Conservation (phyloP, 2,888 invertebrate genomes). For the Thereva unica region DNA sequence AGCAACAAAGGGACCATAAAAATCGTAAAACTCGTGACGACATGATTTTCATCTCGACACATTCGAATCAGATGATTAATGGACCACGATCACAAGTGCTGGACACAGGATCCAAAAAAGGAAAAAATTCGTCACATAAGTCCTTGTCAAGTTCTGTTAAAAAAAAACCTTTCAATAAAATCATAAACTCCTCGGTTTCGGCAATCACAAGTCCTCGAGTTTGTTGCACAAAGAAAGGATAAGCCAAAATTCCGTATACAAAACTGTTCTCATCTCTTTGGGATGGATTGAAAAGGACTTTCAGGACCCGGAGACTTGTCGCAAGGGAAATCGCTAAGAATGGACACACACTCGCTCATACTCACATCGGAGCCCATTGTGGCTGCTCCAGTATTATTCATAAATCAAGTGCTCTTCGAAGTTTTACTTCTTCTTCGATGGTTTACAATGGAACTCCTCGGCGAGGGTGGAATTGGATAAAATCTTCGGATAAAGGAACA, state of each 20-base stretch:
- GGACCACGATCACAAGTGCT: conserved; percentile 13
- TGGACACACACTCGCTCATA: conserved; percentile 5
- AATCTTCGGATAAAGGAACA: conserved; percentile 21
- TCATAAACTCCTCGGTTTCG: conserved; percentile 19
- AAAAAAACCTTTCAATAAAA: conserved; percentile 29
- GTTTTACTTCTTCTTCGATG: conserved; percentile 15
- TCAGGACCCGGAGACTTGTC: conserved; percentile 5
- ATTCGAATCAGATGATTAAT: conserved; percentile 25
- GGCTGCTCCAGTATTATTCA: conserved; percentile 29
- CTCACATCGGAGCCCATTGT: conserved; percentile 20
- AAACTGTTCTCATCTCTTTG: conserved; percentile 10
- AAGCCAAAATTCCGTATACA: conserved; percentile 29
- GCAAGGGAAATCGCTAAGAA: conserved; percentile 22
- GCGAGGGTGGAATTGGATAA: conserved; percentile 26
- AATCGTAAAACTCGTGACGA: conserved; percentile 27
- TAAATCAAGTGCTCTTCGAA: conserved; percentile 36
- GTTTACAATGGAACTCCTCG: conserved; percentile 21
- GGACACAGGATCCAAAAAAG: background rate
- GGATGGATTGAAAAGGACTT: background rate
- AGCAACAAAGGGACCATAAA: conserved; percentile 20
- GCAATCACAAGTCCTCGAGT: conserved; percentile 26
- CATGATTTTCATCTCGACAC: conserved; percentile 21
- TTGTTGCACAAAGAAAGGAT: conserved; percentile 30
- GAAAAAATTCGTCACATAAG: conserved; percentile 39
- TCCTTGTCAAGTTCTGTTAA: conserved; percentile 35